Evolutionary conservation across 2,797 vertebrate genomes (phyloP).

Genomic region (Balearica regulorum): DNA sequence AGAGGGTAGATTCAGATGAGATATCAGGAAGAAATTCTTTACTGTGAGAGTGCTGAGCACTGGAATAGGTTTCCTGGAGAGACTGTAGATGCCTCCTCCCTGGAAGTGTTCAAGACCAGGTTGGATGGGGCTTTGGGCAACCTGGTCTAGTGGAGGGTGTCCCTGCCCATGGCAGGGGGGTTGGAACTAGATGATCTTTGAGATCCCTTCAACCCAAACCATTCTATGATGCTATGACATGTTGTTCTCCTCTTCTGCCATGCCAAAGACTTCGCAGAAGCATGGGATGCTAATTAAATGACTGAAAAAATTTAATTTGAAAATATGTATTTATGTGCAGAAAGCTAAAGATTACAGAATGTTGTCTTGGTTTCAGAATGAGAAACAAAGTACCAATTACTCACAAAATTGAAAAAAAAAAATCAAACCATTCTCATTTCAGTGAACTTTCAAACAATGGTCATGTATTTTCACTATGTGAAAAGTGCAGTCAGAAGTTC

Average conservation of each 20-base stretch:
- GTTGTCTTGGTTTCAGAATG: neutral
- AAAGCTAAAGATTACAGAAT: neutral
- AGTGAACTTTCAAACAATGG: neutral
- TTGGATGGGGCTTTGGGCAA: no score
- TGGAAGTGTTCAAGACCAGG: no score
- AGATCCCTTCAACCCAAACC: no score
- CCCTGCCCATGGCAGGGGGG: no score
- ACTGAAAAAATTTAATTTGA: neutral
- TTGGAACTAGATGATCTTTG: no score
- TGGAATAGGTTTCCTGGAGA: no score
- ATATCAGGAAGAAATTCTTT: no score
- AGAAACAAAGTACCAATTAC: neutral
- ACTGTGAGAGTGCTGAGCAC: no score
- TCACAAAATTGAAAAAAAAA: neutral
- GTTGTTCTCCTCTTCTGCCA: neutral
- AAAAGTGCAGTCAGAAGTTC: neutral
- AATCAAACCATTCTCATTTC: neutral
- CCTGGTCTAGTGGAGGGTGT: no score
- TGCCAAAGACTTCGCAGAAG: neutral
- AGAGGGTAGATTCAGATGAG: no score
- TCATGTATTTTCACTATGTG: neutral
- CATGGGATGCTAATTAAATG: neutral
- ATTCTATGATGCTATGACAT: neutral
- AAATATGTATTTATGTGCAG: neutral
- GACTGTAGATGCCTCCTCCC: no score